Conservation (phyloP, 2,797 vertebrate species). For the Acanthurus lineatus region DNA sequence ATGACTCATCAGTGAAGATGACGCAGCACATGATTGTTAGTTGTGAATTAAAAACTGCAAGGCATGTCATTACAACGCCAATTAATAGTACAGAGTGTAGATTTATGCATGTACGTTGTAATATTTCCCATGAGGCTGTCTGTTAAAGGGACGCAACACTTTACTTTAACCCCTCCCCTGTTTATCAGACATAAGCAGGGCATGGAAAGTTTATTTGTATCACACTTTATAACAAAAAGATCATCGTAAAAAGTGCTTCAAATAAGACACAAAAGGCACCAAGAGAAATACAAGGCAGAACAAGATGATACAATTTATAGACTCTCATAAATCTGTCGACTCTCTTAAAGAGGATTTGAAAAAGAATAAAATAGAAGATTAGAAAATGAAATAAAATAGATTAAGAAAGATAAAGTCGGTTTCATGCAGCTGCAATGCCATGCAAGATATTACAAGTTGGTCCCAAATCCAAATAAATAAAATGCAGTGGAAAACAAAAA, state of each 20-base stretch:
- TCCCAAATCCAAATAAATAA: not conserved
- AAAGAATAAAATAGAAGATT: not conserved
- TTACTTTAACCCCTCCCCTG: not conserved
- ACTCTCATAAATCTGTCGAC: too few species aligned
- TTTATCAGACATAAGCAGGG: not conserved
- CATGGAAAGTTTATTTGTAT: not conserved
- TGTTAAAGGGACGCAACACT: not conserved
- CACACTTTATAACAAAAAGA: not conserved
- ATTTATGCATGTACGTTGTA: not conserved
- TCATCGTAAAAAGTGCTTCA: not conserved
- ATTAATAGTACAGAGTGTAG: conserved; percentile 1
- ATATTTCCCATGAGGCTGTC: not conserved
- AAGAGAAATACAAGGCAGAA: too few species aligned
- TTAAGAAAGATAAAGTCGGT: not conserved
- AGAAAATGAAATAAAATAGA: not conserved
- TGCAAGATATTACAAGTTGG: not conserved
- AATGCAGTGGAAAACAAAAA: not conserved
- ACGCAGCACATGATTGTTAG: conserved; percentile 61
- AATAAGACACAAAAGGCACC: not conserved
- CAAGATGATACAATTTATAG: not conserved
- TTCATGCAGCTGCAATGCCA: not conserved
- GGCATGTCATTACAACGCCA: conserved; percentile 2
- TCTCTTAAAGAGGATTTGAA: not conserved
- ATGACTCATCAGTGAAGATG: conserved; percentile 71
- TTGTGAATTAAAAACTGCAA: conserved; percentile 38